phyloP scores from a whole-genome alignment of 2,113 vertebrate genomes.

The Actinemys pallida region DNA sequence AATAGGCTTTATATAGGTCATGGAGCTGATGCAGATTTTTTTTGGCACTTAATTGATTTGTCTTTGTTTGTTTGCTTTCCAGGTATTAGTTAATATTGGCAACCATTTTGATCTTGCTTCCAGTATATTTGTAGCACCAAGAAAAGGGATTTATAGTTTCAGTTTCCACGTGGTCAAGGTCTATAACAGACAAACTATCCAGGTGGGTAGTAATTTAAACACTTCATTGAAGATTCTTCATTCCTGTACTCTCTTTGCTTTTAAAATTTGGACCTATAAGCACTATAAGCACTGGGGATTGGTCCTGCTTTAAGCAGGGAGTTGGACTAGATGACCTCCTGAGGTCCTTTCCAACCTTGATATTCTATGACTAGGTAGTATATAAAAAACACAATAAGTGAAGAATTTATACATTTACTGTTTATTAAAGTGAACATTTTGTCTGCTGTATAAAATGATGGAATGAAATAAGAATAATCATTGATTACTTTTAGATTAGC shows the following conservation, averaged over 20 bases:
- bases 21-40: not conserved
- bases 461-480: not conserved
- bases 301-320: too few species aligned
- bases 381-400: not conserved
- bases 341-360: too few species aligned
- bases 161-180: constrained; percentile 99
- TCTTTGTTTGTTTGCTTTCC: constrained; percentile 67
- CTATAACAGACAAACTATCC: constrained; percentile 99
- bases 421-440: not conserved
- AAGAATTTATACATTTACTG: not conserved
- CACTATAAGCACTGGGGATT: too few species aligned
- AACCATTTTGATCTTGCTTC: constrained; percentile 99
- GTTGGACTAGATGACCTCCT: too few species aligned
- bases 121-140: constrained; percentile 96
- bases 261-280: not conserved
- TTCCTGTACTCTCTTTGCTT: not conserved
- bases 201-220: constrained; percentile 85
- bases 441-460: not conserved
- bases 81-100: constrained; percentile 99
- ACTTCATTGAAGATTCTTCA: not conserved
- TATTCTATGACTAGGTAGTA: not conserved
- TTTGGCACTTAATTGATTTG: not conserved
- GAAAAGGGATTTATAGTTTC: constrained; percentile 99
- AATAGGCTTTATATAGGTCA: not conserved
- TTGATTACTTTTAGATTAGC: not conserved